Conservation (phyloP, 2,113 vertebrate species). For the Myrmecobius fasciatus region DNA sequence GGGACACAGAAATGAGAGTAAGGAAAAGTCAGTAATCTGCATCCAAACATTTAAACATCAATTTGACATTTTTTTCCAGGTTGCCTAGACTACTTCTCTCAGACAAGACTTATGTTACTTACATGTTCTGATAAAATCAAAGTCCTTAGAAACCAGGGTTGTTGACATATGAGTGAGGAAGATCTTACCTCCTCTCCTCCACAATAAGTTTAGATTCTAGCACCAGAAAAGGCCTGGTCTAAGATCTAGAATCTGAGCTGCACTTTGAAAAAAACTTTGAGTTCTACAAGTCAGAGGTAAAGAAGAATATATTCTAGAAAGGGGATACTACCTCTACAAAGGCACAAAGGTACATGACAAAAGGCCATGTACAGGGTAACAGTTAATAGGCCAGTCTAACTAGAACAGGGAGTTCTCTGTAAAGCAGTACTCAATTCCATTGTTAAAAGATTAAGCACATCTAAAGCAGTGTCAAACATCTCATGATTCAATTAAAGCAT, state of each 20-base stretch:
- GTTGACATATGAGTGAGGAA: not conserved
- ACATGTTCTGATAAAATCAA: not conserved
- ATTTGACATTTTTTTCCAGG: not conserved
- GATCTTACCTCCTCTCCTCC: not conserved
- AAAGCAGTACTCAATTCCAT: not conserved
- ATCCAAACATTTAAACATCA: not conserved
- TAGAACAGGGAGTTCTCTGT: not conserved
- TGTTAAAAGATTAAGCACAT: not conserved
- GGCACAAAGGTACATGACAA: not conserved
- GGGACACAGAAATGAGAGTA: not conserved
- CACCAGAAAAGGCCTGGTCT: not conserved
- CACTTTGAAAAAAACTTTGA: not conserved
- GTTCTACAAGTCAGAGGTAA: not conserved
- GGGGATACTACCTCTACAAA: not conserved
- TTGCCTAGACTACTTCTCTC: not conserved
- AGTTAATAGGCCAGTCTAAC: not conserved
- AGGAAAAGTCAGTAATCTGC: not conserved
- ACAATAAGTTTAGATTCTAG: not conserved
- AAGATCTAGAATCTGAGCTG: not conserved
- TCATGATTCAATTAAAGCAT: constrained; percentile 26
- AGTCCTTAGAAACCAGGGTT: not conserved
- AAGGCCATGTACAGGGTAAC: not conserved
- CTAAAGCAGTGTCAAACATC: not conserved
- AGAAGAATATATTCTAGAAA: not conserved
- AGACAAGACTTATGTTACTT: not conserved